Evolutionary conservation across 2,797 vertebrate genomes (phyloP).

Genomic region (Petrocephalus schoutedeni): DNA sequence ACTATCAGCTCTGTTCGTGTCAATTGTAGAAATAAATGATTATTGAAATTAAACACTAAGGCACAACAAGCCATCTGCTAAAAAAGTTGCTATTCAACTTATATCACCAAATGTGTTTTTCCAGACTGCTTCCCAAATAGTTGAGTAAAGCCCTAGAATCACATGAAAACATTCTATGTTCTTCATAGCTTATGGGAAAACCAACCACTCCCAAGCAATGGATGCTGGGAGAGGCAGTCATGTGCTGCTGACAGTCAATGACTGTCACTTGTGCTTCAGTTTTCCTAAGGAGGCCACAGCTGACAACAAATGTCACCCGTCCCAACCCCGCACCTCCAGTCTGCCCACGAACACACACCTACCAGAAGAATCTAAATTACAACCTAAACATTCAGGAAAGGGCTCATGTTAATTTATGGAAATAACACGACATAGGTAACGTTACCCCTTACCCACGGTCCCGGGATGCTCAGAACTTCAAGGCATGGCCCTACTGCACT

Average conservation of each 20-base stretch:
- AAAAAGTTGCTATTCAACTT: not conserved
- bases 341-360: not conserved
- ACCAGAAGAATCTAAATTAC: not conserved
- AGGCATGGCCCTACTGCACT: not conserved
- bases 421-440: not conserved
- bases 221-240: not conserved
- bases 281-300: not conserved
- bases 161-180: not conserved
- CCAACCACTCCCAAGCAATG: not conserved
- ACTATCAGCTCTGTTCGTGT: not conserved
- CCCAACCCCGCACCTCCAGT: not conserved
- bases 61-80: not conserved
- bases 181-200: not conserved
- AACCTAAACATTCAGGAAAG: not conserved
- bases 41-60: not conserved
- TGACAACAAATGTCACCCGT: not conserved
- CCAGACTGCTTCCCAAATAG: not conserved
- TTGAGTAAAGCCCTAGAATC: not conserved
- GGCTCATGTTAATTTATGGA: not conserved
- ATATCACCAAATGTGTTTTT: not conserved
- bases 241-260: conserved; percentile 2
- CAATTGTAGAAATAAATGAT: not conserved
- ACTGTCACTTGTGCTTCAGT: not conserved
- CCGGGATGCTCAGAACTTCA: not conserved
- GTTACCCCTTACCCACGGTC: not conserved